Evolutionary conservation across 1,140 invertebrate species (phyloP).

Genomic region (Notospermus geniculatus): DNA sequence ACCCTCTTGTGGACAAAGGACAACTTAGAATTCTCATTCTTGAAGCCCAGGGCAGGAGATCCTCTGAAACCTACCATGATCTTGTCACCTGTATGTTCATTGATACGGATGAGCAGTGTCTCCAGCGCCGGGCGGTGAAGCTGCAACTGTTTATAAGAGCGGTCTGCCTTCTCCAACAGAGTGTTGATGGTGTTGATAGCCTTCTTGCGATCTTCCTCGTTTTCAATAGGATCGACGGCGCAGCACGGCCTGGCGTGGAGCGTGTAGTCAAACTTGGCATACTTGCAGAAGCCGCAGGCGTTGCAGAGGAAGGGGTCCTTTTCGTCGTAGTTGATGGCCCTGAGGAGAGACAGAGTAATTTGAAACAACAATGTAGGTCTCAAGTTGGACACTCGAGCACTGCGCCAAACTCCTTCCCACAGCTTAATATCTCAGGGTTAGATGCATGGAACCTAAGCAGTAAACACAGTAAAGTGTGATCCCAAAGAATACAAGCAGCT

Average conservation of each 20-base stretch:
- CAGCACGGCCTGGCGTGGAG: slow-evolving; percentile 86
- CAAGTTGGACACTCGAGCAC: too few relatives aligned
- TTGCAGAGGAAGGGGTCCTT: slow-evolving; percentile 98
- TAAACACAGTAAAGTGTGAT: too few relatives aligned
- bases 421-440: too few relatives aligned
- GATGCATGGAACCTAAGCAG: too few relatives aligned
- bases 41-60: neutral
- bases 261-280: slow-evolving; percentile 97
- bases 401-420: too few relatives aligned
- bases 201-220: slow-evolving; percentile 93
- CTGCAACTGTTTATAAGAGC: slow-evolving; percentile 87
- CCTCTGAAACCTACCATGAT: slow-evolving; percentile 21
- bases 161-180: slow-evolving; percentile 89
- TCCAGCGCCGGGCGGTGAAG: slow-evolving; percentile 79
- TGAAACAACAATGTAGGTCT: too few relatives aligned
- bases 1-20: too few relatives aligned
- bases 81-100: slow-evolving; percentile 46
- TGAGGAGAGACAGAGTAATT: slow-evolving; percentile 36
- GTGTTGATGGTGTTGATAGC: slow-evolving; percentile 84
- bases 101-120: slow-evolving; percentile 64
- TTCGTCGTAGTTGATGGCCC: slow-evolving; percentile 98
- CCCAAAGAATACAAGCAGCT: neutral
- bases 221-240: slow-evolving; percentile 95
- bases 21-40: too few relatives aligned
- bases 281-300: slow-evolving; percentile 98